These are phyloP conservation scores for Sus cebifrons DNA, from an alignment of 2,797 vertebrate species.

Conservation along the genomic window DNA sequence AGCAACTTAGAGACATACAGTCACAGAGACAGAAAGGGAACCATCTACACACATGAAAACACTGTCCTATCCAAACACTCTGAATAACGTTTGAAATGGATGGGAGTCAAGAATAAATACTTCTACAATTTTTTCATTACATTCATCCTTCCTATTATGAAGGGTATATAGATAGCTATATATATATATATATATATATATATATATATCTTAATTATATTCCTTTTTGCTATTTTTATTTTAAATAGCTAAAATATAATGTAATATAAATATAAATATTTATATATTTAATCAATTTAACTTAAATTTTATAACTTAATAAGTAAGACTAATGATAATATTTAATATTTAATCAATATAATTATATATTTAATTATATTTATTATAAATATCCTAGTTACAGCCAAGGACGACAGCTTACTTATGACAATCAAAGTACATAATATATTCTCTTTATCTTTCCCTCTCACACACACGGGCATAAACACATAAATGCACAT, in stretches of 20 bases:
- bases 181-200: too few relatives aligned
- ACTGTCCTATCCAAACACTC: not conserved
- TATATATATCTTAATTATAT: not conserved
- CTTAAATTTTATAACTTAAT: too few relatives aligned
- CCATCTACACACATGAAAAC: not conserved
- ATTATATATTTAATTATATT: too few relatives aligned
- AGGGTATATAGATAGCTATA: not conserved
- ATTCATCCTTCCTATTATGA: not conserved
- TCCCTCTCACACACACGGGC: not conserved
- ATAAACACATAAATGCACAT: not conserved
- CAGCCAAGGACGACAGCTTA: not conserved
- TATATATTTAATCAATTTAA: too few relatives aligned
- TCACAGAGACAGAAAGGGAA: not conserved
- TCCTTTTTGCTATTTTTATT: not conserved
- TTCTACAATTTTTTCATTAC: not conserved
- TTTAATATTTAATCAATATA: too few relatives aligned
- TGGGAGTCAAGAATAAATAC: not conserved
- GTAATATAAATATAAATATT: not conserved
- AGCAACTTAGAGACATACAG: not conserved
- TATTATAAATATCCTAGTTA: slow-evolving; percentile 15
- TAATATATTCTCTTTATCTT: not conserved
- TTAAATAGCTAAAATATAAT: not conserved
- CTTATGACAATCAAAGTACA: not conserved
- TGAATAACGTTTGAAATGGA: not conserved
- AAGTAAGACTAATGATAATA: too few relatives aligned